These are phyloP conservation scores for Eunapius fragilis DNA, from an alignment of 37 sponge, comb jelly and placozoan genomes.

Conservation along the genomic window DNA sequence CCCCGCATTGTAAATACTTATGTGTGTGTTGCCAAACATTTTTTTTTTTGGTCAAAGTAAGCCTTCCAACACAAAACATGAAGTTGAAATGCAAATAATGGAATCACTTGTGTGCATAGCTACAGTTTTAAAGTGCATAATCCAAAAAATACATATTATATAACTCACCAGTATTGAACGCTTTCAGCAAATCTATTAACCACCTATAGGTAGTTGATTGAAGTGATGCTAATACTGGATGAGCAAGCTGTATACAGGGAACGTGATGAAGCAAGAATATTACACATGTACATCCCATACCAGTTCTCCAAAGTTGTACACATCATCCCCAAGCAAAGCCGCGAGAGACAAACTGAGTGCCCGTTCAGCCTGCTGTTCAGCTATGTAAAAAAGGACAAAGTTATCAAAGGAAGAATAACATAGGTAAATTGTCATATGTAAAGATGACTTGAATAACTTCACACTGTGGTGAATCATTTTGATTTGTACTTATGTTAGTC, in stretches of 20 bases:
- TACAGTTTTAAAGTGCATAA: no score
- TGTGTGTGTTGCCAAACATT: no score
- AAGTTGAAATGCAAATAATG: no score
- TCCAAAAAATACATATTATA: conserved; percentile 23
- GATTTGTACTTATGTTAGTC: no score
- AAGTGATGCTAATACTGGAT: conserved; percentile 76
- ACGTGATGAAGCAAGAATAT: not conserved
- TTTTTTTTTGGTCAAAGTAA: no score
- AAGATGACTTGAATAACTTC: no score
- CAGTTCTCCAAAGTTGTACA: conserved; percentile 94
- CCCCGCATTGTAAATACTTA: no score
- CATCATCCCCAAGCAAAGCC: conserved; percentile 83
- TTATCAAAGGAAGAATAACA: not conserved
- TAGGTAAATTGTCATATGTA: no score
- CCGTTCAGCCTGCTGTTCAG: conserved; percentile 60
- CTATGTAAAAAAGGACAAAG: conserved; percentile 12
- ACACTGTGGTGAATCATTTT: no score
- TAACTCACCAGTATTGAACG: conserved; percentile 83
- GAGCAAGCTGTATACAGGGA: conserved; percentile 55
- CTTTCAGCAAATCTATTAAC: conserved; percentile 74
- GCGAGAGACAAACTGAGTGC: conserved; percentile 83
- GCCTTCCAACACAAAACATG: no score
- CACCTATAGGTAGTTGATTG: conserved; percentile 70
- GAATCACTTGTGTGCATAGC: no score
- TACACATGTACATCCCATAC: conserved; percentile 23